Evolutionary conservation across 2,797 vertebrate genomes (phyloP), one percentile per base, ranked within the genome.

Genomic region (Phalloptychus januarius): DNA sequence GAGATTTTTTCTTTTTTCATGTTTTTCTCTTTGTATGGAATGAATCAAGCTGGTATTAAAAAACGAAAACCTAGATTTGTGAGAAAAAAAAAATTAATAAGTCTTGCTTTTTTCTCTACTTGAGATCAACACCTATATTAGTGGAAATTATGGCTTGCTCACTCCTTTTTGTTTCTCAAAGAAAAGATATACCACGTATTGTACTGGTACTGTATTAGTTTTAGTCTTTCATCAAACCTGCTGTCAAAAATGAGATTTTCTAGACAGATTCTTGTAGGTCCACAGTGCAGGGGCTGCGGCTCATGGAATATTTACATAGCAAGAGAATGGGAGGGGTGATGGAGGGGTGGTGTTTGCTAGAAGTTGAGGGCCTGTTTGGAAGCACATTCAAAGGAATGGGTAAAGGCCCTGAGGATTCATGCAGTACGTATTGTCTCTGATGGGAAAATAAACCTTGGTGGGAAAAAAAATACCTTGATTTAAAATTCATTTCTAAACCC

Each of bases 221-320:
- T 77, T 52, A 45, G 20, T 46, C 40, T 76, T 71, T 71, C 70
- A 79, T 84, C 71, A 80, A 87, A 72, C 56, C 72, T 13, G 33
- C 56, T 78, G 78, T 73, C 77, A 72, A 79, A 83, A 65, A 90
- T 81, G 38, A 88, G 72, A 79, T 82, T 92, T 93, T 85, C 20
- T 75, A 82, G 77, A 78, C 72, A 84, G 79, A 75, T 83, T 77
- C 85, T 87, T 92, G 92, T 93, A 85, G 91, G 87, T 93, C 83
- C 85, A 73, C 71, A 86, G 38, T 84, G 79, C 81, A 78, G 83
- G 89, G 87, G 79, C 86, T 92, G 85, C 40, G 20, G 82, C 90
- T 95, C 88, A 91, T 95, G 81, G 91, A 94, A 94, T 94, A 95
- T 95, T 95, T 95, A 95, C 93, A 92, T 88, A 93, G 90, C 81